These are phyloP conservation scores for Lysiphlebus fabarum DNA, from an alignment of 1,140 invertebrate genomes.

Conservation along the genomic window DNA sequence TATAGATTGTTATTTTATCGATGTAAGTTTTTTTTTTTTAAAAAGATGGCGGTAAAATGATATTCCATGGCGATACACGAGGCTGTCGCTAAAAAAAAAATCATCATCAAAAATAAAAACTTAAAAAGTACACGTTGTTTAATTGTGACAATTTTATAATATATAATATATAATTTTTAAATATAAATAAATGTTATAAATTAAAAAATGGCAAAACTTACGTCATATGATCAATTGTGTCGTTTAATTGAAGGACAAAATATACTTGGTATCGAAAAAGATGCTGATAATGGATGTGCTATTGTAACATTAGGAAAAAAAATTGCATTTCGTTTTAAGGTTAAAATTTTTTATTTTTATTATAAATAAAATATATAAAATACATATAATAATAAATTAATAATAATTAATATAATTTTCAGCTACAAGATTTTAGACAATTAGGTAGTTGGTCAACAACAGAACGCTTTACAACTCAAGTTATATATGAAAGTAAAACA, in stretches of 20 bases:
- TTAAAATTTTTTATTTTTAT: too few relatives aligned
- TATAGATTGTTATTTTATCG: too few relatives aligned
- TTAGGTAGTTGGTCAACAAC: slow-evolving; percentile 70
- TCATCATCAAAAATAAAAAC: too few relatives aligned
- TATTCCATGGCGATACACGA: too few relatives aligned
- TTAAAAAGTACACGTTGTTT: too few relatives aligned
- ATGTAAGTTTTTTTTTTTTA: too few relatives aligned
- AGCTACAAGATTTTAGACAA: slow-evolving; percentile 68
- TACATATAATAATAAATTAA: too few relatives aligned
- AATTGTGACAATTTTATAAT: too few relatives aligned
- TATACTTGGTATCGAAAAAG: slow-evolving; percentile 65
- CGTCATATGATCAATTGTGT: slow-evolving; percentile 68
- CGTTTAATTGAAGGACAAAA: slow-evolving; percentile 68
- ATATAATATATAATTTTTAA: too few relatives aligned
- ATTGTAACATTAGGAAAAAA: slow-evolving; percentile 71
- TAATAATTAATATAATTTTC: slow-evolving; percentile 28
- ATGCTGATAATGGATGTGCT: slow-evolving; percentile 61
- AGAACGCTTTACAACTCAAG: slow-evolving; percentile 66
- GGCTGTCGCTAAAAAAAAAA: too few relatives aligned
- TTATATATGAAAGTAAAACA: slow-evolving; percentile 62
- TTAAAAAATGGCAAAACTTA: slow-evolving; percentile 65
- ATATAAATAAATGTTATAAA: not conserved
- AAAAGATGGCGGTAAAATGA: too few relatives aligned
- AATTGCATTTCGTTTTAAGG: slow-evolving; percentile 71
- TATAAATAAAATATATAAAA: too few relatives aligned